phyloP scores from a whole-genome alignment of 2,888 invertebrate genomes.

The Gortyna flavago region DNA sequence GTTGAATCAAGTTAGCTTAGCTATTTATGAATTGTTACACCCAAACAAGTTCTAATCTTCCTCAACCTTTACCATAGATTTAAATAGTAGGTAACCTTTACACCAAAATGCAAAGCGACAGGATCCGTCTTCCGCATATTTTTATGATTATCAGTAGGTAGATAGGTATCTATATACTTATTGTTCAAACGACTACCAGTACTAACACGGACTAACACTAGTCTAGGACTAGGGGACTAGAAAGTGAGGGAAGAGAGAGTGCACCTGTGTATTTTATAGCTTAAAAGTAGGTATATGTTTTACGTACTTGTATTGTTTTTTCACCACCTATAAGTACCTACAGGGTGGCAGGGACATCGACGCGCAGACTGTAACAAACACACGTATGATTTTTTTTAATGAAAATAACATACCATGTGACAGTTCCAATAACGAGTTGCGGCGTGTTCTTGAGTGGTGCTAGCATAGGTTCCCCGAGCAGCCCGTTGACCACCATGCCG shows the following conservation, averaged over 20 bases:
- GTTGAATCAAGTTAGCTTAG: background rate
- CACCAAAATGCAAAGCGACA: background rate
- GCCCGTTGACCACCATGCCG: constrained; percentile 98
- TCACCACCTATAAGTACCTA: background rate
- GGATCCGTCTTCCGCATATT: background rate
- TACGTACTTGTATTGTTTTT: background rate
- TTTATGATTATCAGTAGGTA: background rate
- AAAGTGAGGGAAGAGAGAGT: too few relatives aligned
- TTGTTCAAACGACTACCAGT: background rate
- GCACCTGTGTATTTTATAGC: too few relatives aligned
- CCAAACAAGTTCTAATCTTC: constrained; percentile 5
- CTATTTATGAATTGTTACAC: background rate
- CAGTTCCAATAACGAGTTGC: constrained; percentile 96
- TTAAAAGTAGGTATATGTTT: background rate
- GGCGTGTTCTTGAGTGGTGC: constrained; percentile 98
- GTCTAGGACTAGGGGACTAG: too few relatives aligned
- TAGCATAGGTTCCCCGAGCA: constrained; percentile 98
- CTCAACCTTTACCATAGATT: background rate
- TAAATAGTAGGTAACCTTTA: background rate
- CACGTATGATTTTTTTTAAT: background rate
- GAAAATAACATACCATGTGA: constrained; percentile 93
- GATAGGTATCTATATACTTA: too few relatives aligned
- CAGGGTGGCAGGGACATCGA: background rate
- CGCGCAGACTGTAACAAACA: background rate
- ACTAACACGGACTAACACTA: too few relatives aligned